Conservation (phyloP, 2,113 vertebrate genomes). For the Merops nubicus region DNA sequence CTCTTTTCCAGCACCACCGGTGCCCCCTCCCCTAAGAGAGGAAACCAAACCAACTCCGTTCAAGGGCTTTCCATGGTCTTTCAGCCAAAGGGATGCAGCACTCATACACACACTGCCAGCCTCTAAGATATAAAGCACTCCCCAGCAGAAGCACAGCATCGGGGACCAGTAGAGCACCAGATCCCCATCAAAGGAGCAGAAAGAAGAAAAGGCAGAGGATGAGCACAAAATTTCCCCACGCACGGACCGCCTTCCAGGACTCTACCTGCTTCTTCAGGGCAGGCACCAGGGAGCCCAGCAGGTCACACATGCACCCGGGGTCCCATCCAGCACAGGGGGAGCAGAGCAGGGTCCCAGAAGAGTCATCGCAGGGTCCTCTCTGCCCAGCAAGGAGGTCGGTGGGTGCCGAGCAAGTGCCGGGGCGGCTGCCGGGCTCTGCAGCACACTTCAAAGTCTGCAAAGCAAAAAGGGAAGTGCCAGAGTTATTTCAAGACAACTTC, state of each 20-base stretch:
- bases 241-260: accelerated
- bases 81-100: background rate
- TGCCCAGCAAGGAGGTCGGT: accelerated
- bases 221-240: accelerated
- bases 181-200: background rate
- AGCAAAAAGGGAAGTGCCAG: background rate
- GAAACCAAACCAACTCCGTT: accelerated
- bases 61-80: background rate
- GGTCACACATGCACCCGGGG: background rate
- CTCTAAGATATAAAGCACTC: background rate
- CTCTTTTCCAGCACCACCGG: background rate
- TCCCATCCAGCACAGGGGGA: accelerated
- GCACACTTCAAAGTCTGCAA: background rate
- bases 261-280: slow-evolving; percentile 18
- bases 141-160: background rate
- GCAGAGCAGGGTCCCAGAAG: accelerated
- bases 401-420: background rate
- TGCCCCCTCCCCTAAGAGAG: background rate
- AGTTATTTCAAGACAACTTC: slow-evolving; percentile 53
- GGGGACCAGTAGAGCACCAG: background rate
- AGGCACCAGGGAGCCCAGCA: background rate
- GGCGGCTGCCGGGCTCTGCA: background rate
- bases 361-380: background rate
- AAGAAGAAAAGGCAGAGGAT: no score
- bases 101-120: accelerated